phyloP scores from a whole-genome alignment of 2,797 vertebrate species.

The Tangara arthus region DNA sequence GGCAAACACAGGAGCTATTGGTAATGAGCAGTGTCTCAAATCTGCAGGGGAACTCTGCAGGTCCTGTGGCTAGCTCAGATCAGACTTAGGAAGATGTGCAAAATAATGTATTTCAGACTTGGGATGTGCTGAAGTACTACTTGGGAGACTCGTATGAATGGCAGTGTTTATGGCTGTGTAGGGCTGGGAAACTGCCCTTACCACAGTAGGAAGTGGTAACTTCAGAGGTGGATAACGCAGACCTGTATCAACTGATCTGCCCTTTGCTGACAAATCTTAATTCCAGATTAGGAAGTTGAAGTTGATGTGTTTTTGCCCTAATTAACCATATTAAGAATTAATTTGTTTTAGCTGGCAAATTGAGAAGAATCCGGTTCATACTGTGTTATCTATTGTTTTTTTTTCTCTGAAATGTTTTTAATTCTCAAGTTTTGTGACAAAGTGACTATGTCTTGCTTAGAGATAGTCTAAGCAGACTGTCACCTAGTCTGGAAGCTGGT shows the following conservation, averaged over 20 bases:
- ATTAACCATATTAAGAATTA: not conserved
- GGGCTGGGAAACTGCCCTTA: not conserved
- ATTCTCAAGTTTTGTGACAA: not conserved
- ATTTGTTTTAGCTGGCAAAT: not conserved
- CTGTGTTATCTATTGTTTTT: not conserved
- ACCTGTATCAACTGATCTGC: fast-evolving
- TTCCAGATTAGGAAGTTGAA: not conserved
- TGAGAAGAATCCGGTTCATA: not conserved
- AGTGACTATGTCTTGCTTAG: not conserved
- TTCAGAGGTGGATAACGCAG: not conserved
- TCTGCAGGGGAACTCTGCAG: not conserved
- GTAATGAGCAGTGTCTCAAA: not conserved
- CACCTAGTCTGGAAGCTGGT: not conserved
- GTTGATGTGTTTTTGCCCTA: not conserved
- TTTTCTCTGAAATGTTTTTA: not conserved
- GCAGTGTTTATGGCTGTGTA: not conserved
- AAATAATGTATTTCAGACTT: not conserved
- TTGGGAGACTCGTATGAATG: not conserved
- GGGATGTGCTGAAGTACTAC: not conserved
- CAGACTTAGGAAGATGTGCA: not conserved
- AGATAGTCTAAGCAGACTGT: not conserved
- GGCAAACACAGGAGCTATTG: not conserved
- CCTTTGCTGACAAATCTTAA: not conserved
- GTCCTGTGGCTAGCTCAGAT: not conserved
- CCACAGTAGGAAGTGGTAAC: not conserved